Base-by-base conservation (phyloP, 2,797 vertebrate genomes). In the Myripristis jacobus region DNA sequence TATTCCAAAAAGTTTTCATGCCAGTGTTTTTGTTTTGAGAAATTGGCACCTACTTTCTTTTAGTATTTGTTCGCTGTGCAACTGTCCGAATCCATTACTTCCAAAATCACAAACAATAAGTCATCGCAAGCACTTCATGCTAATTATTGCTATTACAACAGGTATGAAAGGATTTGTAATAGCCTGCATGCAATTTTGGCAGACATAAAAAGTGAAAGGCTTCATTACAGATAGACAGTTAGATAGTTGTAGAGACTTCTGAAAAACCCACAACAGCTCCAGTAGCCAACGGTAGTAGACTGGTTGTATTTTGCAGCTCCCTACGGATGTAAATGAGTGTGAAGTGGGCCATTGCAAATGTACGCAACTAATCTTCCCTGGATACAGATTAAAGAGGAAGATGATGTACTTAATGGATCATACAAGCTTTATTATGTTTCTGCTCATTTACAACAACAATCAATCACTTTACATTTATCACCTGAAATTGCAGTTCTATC, bases 261-360 rank as follows among this genome's bases (percentile, higher is more conserved):
- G 29, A 31, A 31, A 31, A 50, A 31, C 22, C 3, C 3, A 24
- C 44, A 38, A 19, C 44, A 31, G 25, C 50, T 21, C 15, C n/a
- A 10, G 48, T 60, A 43, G 69, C 27, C 19, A 60, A 53, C 25
- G 36, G 60, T 3, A 50, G 25, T 36, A 47, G 21, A 48, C 34
- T 44, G 21, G 34, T 54, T 55, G 27, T 18, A 18, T 31, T 24
- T 27, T 9, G 3, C 22, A 48, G 22, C 7, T 27, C 25, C 18
- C 41, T 43, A 43, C 16, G 41, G 15, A 43, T 47, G 6, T 47
- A 47, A 47, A 47, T 21, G 9, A 47, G 18, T 47, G 44, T 47
- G 6, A 47, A 47, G n/a, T n/a, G 43, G 43, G 43, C 43, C 44
- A 19, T 16, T 43, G 41, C 15, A 6, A 16, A 36, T 36, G 9